These are phyloP conservation scores for Actinemys pallida DNA, from an alignment of 2,113 vertebrate species.

Conservation along the genomic window DNA sequence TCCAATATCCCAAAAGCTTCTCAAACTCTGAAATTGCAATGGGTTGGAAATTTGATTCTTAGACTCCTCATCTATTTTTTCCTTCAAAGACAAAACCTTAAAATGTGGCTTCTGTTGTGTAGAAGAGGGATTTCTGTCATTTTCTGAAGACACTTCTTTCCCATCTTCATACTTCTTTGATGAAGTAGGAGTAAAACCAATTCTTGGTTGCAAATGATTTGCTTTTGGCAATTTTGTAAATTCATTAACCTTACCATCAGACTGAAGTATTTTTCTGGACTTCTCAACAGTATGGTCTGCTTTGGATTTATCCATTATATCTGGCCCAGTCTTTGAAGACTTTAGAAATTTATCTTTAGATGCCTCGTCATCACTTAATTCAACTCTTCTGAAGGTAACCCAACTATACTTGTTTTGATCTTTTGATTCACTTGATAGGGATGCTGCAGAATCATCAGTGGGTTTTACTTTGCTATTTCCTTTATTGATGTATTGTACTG, in stretches of 20 bases:
- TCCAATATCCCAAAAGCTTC: slow-evolving; percentile 88
- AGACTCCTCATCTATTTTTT: slow-evolving; percentile 79
- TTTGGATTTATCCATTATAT: slow-evolving; percentile 56
- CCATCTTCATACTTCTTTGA: slow-evolving; percentile 70
- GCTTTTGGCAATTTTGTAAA: not conserved
- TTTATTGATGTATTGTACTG: not conserved
- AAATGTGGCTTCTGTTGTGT: slow-evolving; percentile 72
- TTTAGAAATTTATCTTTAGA: not conserved
- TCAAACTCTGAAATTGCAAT: slow-evolving; percentile 87
- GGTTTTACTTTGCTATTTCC: not conserved
- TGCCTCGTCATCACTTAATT: slow-evolving; percentile 30
- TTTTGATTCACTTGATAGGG: not conserved
- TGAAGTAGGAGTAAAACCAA: slow-evolving; percentile 72
- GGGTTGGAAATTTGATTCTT: slow-evolving; percentile 73
- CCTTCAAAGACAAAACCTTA: slow-evolving; percentile 81
- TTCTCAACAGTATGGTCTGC: not conserved
- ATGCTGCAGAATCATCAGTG: not conserved
- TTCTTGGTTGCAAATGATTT: slow-evolving; percentile 54
- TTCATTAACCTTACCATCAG: slow-evolving; percentile 29
- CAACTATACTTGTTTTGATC: slow-evolving; percentile 33
- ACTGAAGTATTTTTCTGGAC: not conserved
- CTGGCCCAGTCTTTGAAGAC: not conserved
- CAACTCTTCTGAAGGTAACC: slow-evolving; percentile 42
- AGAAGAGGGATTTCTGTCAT: not conserved
- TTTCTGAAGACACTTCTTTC: slow-evolving; percentile 51